Evolutionary conservation across 2,113 vertebrate genomes (phyloP).

Genomic region (Rattus norvegicus): GRCr8 NC_086036.1:6968001-6968500

Average conservation of each 20-base stretch:
- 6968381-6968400: neutral
- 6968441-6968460: neutral
- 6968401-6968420: neutral
- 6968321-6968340: neutral
- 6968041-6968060: neutral
- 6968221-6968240: too few relatives aligned
- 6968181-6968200: neutral
- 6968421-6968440: neutral
- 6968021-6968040: neutral
- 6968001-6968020: neutral
- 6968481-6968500: neutral
- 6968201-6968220: neutral
- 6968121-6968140: neutral
- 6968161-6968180: neutral
- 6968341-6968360: too few relatives aligned
- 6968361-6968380: neutral
- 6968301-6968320: neutral
- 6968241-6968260: neutral
- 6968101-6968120: accelerated
- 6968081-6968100: neutral
- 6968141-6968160: neutral
- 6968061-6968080: neutral
- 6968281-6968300: neutral
- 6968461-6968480: neutral
- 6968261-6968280: neutral